phyloP scores from a whole-genome alignment of 2,888 invertebrate genomes.

The Iselma pallidipennis region DNA sequence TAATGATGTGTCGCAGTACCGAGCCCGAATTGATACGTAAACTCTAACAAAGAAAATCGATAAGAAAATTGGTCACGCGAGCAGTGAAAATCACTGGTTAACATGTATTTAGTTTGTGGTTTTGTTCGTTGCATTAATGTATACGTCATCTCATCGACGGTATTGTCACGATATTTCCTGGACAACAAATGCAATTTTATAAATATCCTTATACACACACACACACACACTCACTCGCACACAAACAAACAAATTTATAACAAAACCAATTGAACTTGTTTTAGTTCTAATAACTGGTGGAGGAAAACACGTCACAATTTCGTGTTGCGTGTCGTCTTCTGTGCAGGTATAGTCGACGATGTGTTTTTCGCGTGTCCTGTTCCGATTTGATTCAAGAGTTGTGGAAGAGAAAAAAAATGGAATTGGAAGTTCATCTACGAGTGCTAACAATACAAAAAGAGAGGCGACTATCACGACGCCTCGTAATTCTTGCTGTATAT shows the following conservation, averaged over 20 bases:
- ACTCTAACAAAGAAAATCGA: conserved; percentile 35
- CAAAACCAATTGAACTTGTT: background rate
- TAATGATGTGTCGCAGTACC: conserved; percentile 36
- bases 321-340: background rate
- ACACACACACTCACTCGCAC: background rate
- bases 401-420: background rate
- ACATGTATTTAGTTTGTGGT: conserved; percentile 22
- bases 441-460: background rate
- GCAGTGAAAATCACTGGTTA: conserved; percentile 21
- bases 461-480: background rate
- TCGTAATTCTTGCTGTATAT: background rate
- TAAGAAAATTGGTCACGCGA: conserved; percentile 36
- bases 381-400: background rate
- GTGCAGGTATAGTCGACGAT: background rate
- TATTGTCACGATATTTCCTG: conserved; percentile 7
- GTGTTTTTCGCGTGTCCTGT: background rate
- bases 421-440: background rate
- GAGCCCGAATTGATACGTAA: conserved; percentile 39
- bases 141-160: conserved; percentile 5
- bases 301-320: background rate
- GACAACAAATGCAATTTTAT: background rate
- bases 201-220: background rate
- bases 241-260: background rate
- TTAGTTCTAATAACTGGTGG: background rate
- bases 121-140: conserved; percentile 22